Evolutionary conservation across 2,888 invertebrate species (phyloP), one percentile per base, ranked within the genome.

Genomic region (Steinernema carpocapsae): DNA sequence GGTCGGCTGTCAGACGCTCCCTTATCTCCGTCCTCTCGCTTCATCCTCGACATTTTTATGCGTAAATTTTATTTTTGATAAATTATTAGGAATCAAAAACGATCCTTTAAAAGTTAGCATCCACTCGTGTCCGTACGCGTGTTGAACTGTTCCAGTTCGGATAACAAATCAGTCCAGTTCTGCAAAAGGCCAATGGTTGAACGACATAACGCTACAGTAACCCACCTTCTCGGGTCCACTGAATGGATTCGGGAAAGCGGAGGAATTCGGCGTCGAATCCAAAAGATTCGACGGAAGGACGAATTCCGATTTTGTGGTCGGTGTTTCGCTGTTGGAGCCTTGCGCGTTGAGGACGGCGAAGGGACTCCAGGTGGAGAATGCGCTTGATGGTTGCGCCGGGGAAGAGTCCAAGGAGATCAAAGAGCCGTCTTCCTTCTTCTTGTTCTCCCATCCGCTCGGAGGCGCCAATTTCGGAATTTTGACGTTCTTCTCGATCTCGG

Each of bases 391-490:
- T 26, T 14, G 26, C 14, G 14, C 43, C 7, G 43, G 43, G 6
- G 22, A 2, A 17, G 56, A 6, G 56, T 56, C 56, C 7, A 56
- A 17, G 6, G 56, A 56, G 26, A 56, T 14, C 14, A 56, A 22
- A 3, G 56, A 56, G 26, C 26, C 22, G 56, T 24, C 43, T 43
- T 7, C 43, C 22, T 56, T 56, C 56, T 14, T 22, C 32, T 46
- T 74, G 73, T 52, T 74, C n/a, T 74, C 51, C 74, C 74, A 74
- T 1, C 74, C 74, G 0, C 7, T 51, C 26, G 74, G 74, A 14
- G 74, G 74, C 3, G 43, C 52, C n/a, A 74, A 26, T 51, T 51
- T 45, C 10, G 74, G 74, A 17, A 74, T 29, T 19, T 37, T 48
- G 14, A 26, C 42, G 24, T 48, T 32, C 7, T 74, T 42, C 7